Evolutionary conservation across 2,888 invertebrate genomes (phyloP).

Genomic region (Eupithecia abbreviata): DNA sequence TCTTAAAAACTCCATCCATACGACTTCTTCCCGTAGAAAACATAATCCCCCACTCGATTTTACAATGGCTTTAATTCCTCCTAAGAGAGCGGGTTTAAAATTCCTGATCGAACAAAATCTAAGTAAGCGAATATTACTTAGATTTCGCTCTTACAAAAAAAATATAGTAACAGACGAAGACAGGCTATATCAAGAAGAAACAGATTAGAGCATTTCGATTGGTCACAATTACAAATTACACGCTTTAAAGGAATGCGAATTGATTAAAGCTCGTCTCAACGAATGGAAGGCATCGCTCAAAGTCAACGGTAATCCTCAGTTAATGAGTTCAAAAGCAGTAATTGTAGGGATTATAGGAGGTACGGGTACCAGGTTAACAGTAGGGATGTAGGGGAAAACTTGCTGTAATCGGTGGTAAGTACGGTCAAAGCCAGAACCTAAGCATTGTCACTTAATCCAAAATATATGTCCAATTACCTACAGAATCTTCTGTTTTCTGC

Average conservation of each 20-base stretch:
- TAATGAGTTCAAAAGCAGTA: slow-evolving; percentile 79
- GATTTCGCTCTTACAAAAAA: neutral
- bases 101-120: neutral
- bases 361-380: slow-evolving; percentile 15
- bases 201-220: slow-evolving; percentile 30
- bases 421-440: neutral
- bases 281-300: slow-evolving; percentile 74
- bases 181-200: slow-evolving; percentile 27
- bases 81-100: neutral
- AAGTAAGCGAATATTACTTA: neutral
- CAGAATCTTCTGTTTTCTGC: neutral
- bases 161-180: neutral
- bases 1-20: too few species aligned
- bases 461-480: neutral
- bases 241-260: slow-evolving; percentile 49
- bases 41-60: neutral
- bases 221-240: slow-evolving; percentile 40
- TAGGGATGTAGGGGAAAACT: slow-evolving; percentile 7
- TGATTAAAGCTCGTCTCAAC: slow-evolving; percentile 62
- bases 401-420: slow-evolving; percentile 1
- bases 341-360: slow-evolving; percentile 59
- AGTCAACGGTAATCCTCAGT: slow-evolving; percentile 75
- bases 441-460: neutral
- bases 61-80: neutral
- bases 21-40: neutral